These are phyloP conservation scores for Sitta carolinensis DNA, from an alignment of 2,797 vertebrate genomes.

Conservation along the genomic window DNA sequence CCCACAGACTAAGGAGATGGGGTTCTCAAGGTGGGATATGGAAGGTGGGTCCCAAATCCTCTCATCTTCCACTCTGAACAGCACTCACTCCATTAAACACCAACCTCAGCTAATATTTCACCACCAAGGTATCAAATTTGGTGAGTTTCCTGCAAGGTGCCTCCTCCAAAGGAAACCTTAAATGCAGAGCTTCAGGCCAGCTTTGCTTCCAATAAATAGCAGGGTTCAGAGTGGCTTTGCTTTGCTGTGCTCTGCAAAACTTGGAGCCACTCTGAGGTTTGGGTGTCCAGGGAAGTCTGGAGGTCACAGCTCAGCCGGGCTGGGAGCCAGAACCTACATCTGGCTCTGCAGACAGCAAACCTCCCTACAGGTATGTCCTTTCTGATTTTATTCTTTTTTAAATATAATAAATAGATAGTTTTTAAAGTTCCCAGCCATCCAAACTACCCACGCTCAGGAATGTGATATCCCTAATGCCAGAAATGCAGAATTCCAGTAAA, in stretches of 20 bases:
- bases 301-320: not conserved
- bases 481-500: not conserved
- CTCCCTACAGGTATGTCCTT: not conserved
- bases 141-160: not conserved
- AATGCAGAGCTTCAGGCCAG: not conserved
- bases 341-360: not conserved
- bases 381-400: not conserved
- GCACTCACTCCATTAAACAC: not conserved
- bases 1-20: constrained; percentile 68
- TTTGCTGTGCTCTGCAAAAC: not conserved
- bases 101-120: not conserved
- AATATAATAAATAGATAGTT: not conserved
- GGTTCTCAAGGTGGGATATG: not conserved
- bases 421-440: not conserved
- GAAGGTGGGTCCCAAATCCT: not conserved
- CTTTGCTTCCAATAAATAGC: not conserved
- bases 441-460: not conserved
- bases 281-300: not conserved
- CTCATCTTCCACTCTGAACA: not conserved
- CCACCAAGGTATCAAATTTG: not conserved
- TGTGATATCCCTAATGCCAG: not conserved
- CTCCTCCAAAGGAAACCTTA: not conserved
- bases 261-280: not conserved
- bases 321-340: not conserved
- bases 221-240: not conserved